Conservation (phyloP, 2,113 vertebrate genomes). For the Dermatemys mawii region DNA sequence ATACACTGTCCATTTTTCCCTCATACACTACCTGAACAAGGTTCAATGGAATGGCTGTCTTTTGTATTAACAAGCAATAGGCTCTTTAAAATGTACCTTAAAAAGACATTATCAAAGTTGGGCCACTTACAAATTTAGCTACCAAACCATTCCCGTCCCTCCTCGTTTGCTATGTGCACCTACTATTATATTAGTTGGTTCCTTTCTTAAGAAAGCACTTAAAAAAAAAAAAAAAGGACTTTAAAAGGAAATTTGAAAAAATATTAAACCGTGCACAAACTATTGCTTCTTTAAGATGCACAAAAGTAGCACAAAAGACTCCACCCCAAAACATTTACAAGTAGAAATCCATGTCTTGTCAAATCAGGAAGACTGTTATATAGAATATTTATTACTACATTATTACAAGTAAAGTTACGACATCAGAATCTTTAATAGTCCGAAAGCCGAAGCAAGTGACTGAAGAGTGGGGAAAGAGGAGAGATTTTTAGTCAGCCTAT, state of each 20-base stretch:
- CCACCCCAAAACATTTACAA: not conserved
- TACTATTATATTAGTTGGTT: not conserved
- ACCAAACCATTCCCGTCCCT: not conserved
- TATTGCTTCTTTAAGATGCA: not conserved
- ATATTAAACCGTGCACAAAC: not conserved
- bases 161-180: not conserved
- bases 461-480: not conserved
- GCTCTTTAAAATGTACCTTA: not conserved
- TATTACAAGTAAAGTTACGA: not conserved
- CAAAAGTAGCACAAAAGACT: not conserved
- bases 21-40: not conserved
- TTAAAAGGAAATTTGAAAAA: not conserved
- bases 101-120: not conserved
- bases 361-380: not conserved
- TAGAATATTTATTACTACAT: not conserved
- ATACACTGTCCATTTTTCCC: not conserved
- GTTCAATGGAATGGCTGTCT: not conserved
- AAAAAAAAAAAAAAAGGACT: not conserved
- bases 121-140: not conserved
- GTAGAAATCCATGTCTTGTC: not conserved
- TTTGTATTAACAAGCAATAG: not conserved
- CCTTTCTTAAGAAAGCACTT: not conserved
- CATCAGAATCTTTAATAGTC: not conserved
- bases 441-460: not conserved
- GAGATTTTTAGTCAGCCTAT: not conserved